A percentile compares a stretch with the other conserved stretches of the same genome.
Conservation (phyloP, 1,140 invertebrate genomes). For the Lordiphosa clarofinis region DNA sequence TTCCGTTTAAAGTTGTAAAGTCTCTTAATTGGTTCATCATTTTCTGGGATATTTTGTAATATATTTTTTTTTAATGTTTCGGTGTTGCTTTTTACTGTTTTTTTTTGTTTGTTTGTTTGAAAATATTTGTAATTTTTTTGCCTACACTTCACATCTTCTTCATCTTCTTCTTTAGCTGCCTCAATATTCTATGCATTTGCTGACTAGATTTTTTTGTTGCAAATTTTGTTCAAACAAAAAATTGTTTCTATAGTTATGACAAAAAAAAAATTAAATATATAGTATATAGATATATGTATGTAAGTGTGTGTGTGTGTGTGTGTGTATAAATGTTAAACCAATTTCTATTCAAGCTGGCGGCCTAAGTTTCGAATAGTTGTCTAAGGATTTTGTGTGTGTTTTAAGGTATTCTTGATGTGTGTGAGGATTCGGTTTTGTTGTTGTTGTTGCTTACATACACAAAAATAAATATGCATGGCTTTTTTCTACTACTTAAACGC, state of each 20-base stretch:
- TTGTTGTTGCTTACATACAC: slow-evolving; percentile 7
- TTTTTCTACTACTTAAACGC: slow-evolving; percentile 25
- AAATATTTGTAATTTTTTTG: slow-evolving; percentile 3
- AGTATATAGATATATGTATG: background rate
- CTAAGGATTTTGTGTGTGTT: too few relatives aligned
- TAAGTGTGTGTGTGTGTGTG: slow-evolving; percentile 12
- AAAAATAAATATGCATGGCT: slow-evolving; percentile 31
- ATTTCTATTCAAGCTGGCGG: too few relatives aligned
- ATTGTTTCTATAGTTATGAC: slow-evolving; percentile 47
- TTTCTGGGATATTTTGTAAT: background rate
- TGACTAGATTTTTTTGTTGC: slow-evolving; percentile 74
- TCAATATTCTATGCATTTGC: slow-evolving; percentile 20
- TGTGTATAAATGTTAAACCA: slow-evolving; percentile 5
- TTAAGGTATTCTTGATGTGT: background rate
- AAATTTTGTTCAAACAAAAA: slow-evolving; percentile 73
- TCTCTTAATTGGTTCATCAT: too few relatives aligned
- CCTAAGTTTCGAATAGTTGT: too few relatives aligned
- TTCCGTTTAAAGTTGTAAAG: too few relatives aligned
- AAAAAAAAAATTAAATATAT: slow-evolving; percentile 39
- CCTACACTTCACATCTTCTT: slow-evolving; percentile 13
- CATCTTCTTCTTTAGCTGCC: slow-evolving; percentile 12
- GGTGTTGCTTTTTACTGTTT: background rate
- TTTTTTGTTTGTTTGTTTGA: background rate
- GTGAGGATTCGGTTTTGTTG: background rate
- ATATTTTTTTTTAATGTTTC: background rate